phyloP scores from a whole-genome alignment of 2,797 vertebrate species.

The Odontamblyopus lacepedii region DNA sequence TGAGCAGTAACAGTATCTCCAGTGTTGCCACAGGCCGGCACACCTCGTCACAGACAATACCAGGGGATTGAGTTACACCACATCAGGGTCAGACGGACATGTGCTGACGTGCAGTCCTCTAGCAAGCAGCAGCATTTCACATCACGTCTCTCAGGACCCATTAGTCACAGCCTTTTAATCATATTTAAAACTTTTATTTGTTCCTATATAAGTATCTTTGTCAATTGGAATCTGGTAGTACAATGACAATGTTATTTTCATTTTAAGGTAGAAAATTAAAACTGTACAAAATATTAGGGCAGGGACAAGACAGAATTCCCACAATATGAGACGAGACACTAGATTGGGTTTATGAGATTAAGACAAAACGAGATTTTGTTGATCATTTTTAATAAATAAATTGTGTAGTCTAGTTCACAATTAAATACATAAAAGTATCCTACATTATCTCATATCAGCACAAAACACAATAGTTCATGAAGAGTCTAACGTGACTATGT shows the following conservation, averaged over 20 bases:
- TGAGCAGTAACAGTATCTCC: constrained; percentile 23
- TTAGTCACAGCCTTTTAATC: neutral
- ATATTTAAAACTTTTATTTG: neutral
- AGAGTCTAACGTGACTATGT: neutral
- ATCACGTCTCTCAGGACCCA: neutral
- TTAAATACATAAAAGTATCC: neutral
- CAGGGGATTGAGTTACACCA: constrained; percentile 44
- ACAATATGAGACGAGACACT: too few relatives aligned
- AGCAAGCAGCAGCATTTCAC: neutral
- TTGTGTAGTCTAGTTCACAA: too few relatives aligned
- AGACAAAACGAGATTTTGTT: too few relatives aligned
- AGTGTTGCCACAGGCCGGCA: constrained; percentile 28
- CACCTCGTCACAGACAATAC: constrained; percentile 54
- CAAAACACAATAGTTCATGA: neutral
- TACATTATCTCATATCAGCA: neutral
- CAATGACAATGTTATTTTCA: neutral
- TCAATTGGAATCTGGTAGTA: neutral
- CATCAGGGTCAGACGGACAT: constrained; percentile 38
- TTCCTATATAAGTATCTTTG: neutral
- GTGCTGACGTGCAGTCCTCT: constrained; percentile 22
- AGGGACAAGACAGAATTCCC: too few relatives aligned
- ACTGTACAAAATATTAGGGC: neutral
- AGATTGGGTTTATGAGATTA: too few relatives aligned
- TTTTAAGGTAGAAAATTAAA: neutral
- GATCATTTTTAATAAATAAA: too few relatives aligned